These are phyloP conservation scores for Coelopa frigida DNA, from an alignment of 1,140 invertebrate species.

Conservation along the genomic window DNA sequence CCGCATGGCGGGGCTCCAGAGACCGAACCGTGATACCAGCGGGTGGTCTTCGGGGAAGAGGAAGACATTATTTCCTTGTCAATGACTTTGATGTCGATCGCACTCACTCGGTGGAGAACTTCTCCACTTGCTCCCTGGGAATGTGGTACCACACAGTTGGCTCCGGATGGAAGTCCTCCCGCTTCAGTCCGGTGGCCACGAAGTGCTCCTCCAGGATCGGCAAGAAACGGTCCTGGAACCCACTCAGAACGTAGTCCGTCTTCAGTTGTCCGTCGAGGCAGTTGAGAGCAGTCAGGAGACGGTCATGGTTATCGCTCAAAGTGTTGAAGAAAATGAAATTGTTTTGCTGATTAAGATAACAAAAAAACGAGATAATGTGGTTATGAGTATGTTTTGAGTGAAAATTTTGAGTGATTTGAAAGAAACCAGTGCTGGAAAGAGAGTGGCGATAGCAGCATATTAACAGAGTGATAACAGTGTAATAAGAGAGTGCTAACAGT, in stretches of 20 bases:
- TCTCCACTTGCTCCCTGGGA: constrained; percentile 16
- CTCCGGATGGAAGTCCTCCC: constrained; percentile 2
- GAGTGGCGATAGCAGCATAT: too few relatives aligned
- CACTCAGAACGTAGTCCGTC: constrained; percentile 14
- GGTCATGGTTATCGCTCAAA: constrained; percentile 10
- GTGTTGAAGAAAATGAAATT: constrained; percentile 28
- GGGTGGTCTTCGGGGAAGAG: constrained; percentile 18
- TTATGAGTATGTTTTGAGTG: too few relatives aligned
- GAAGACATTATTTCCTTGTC: neutral
- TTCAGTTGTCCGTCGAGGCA: constrained; percentile 7
- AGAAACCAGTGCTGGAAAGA: too few relatives aligned
- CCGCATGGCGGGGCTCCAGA: constrained; percentile 19
- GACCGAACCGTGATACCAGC: constrained; percentile 14
- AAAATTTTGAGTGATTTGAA: too few relatives aligned
- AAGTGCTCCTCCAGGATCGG: constrained; percentile 14
- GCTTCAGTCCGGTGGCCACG: constrained; percentile 1
- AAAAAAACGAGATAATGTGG: too few relatives aligned
- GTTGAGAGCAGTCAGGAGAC: constrained; percentile 14
- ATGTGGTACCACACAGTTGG: constrained; percentile 19
- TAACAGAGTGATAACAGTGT: too few relatives aligned
- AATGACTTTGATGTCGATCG: neutral
- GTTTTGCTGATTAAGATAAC: too few relatives aligned
- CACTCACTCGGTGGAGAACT: constrained; percentile 23
- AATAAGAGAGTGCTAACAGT: too few relatives aligned
- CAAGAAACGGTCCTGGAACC: constrained; percentile 16